Conservation (phyloP, 2,113 vertebrate genomes). For the Cheilinus undulatus region DNA sequence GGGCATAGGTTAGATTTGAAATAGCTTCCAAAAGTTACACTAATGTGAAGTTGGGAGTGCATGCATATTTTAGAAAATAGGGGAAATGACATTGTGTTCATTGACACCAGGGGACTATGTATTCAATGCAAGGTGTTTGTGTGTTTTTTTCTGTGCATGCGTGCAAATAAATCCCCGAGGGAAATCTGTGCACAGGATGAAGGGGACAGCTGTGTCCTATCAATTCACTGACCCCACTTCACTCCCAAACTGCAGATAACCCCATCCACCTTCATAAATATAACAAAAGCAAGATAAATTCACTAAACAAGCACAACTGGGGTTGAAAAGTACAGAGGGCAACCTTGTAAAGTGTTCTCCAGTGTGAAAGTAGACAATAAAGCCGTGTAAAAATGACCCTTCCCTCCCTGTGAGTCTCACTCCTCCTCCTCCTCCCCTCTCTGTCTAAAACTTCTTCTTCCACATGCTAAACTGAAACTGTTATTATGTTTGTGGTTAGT, state of each 20-base stretch:
- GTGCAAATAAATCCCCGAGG: conserved; percentile 46
- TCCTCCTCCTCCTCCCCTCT: conserved; percentile 21
- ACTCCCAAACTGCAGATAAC: conserved; percentile 47
- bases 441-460: conserved; percentile 44
- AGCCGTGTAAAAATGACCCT: conserved; percentile 24
- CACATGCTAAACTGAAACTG: conserved; percentile 60
- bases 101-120: neutral
- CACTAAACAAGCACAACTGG: conserved; percentile 26
- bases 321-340: conserved; percentile 46
- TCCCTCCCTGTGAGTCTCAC: neutral
- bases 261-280: conserved; percentile 52
- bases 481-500: conserved; percentile 74
- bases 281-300: conserved; percentile 33
- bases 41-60: neutral
- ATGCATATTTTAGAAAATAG: neutral
- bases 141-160: conserved; percentile 16
- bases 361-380: conserved; percentile 27
- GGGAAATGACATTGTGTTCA: conserved; percentile 21
- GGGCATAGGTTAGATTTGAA: no score
- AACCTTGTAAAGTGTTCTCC: conserved; percentile 38
- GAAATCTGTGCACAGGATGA: conserved; percentile 53
- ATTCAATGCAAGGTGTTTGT: conserved; percentile 34
- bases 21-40: no score
- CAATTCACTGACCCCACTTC: conserved; percentile 66
- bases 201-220: conserved; percentile 55